Base-by-base conservation (phyloP, 2,888 invertebrate genomes). In the Geotrupes spiniger region DNA sequence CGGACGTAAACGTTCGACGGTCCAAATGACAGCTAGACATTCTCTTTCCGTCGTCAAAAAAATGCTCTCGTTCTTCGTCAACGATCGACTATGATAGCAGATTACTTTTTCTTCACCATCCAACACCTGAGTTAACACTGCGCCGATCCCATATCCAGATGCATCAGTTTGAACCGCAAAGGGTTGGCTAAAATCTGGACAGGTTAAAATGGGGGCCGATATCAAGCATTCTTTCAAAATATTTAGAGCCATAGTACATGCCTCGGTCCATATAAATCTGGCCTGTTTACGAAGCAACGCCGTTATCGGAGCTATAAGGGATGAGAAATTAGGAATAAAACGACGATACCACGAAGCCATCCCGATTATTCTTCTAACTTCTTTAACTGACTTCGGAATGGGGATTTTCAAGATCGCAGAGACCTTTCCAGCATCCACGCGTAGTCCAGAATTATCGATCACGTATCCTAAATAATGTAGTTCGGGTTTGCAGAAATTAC, bases 391-490 rank as follows among this genome's bases (percentile, higher is more conserved):
- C 15, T 15, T 28, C 0, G 62, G 61, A 1, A 39, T 3, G 6
- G 53, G 51, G 10, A 51, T 44, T 1, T 59, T 31, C n/a, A 53
- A 2, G 9, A 58, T 59, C 5, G 58, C 51, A 1, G 17, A 10
- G 0, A 60, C 54, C 31, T 52, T 58, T 0, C 58, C 54, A 1
- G 59, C 55, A 36, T 62, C 57, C 1, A 57, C 53, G 6, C 47
- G 49, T 10, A 63, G 39, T 1, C 65, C 65, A 1, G 58, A 15
- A 2, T 43, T 36, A 42, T 59, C 54, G 2, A 69, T 60, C 0
- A 64, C 36, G 39, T 64, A 65, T 2, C 69, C 67, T n/a, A 70
- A 49, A 44, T 60, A 64, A 16, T 52, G 45, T 3, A 70, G 21
- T 33, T 57, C 48, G 2, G 29, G 25, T 2, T 41, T 17, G 31